Percentiles rank a stretch among this genome's conserved stretches.
Conservation (phyloP, 1,140 invertebrate genomes). For the Euura saliciscinereae region DNA sequence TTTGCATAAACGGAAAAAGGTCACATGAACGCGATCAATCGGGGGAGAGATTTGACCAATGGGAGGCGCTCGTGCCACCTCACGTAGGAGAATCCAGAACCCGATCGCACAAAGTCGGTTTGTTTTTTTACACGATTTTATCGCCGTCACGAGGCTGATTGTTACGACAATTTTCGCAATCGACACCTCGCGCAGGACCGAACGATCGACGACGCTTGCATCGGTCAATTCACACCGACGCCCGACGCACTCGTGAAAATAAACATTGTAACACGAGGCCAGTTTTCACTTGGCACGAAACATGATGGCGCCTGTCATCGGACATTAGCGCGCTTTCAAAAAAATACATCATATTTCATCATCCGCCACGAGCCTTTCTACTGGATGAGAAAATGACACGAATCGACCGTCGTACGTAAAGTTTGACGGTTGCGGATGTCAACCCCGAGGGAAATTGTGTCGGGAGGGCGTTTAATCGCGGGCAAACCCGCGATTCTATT, state of each 20-base stretch:
- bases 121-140: not conserved
- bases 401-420: too few species aligned
- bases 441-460: too few species aligned
- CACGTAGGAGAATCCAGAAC: conserved; percentile 21
- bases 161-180: not conserved
- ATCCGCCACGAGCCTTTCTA: not conserved
- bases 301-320: not conserved
- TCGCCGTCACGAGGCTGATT: not conserved
- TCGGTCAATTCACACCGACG: not conserved
- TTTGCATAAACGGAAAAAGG: conserved; percentile 43
- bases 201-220: not conserved
- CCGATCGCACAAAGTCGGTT: conserved; percentile 9
- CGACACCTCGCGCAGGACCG: not conserved
- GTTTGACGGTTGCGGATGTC: too few species aligned
- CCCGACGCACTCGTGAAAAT: not conserved
- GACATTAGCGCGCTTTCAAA: conserved; percentile 6
- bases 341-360: not conserved
- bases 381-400: not conserved
- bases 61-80: conserved; percentile 23
- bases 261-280: conserved; percentile 3
- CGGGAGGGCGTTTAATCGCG: too few species aligned
- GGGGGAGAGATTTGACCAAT: conserved; percentile 32
- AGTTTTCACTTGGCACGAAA: not conserved
- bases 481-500: too few species aligned
- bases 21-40: conserved; percentile 49